Evolutionary conservation across 2,888 invertebrate species (phyloP), one percentile per base, ranked within the genome.

Genomic region (Phaedon cochleariae): DNA sequence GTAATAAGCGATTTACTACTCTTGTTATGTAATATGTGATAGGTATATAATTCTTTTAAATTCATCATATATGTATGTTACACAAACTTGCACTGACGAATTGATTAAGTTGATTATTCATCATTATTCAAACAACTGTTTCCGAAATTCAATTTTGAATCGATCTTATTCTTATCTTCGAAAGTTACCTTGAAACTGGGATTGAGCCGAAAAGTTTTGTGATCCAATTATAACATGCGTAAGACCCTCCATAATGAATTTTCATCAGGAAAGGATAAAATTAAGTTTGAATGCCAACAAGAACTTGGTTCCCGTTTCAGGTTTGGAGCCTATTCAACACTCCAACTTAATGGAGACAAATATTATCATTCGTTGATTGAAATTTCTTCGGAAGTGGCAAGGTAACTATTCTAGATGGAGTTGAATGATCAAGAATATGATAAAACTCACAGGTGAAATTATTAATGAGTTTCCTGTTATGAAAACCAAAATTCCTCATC

Each of bases 291-390:
- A 12, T 34, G 12, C 12, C n/a, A 6, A 41, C 15, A 15, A 41
- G 41, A 41, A 41, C 7, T 41, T 15, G 7, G 34, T 12, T 34
- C 2, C 10, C 5, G 10, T 34, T 34, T 34, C 34, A 41, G 15
- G 15, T 12, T 21, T 10, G 6, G 26, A 22, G 17, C 12, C 22
- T 26, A 21, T 18, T 37, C 15, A 41, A 41, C 20, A 45, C 65
- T 48, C 46, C 51, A 46, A 46, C 37, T 55, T 64, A 64, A 69
- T 66, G 65, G 41, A 48, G 62, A 48, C 61, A 69, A 66, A 66
- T 65, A 69, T 69, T 69, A 59, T 69, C 55, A 54, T 34, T 55
- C 34, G 55, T 62, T 66, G 62, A 69, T 69, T 69, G 59, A 61
- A 69, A 59, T 64, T 62, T 65, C 61, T 59, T 57, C 59, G 59